Evolutionary conservation across 2,797 vertebrate species (phyloP).

Genomic region (Phrynocephalus forsythii): DNA sequence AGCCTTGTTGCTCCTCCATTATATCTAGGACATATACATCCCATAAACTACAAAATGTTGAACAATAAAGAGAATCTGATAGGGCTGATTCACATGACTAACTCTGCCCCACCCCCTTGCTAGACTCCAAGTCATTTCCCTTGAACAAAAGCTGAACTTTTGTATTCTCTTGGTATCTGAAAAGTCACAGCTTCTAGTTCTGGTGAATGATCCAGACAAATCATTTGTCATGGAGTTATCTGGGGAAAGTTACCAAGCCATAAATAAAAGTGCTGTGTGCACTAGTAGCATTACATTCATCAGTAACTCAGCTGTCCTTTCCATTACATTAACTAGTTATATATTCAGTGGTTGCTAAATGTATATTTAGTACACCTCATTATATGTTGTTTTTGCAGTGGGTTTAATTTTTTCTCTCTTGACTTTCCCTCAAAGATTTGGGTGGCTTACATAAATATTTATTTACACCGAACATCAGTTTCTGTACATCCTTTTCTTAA

Average conservation of each 20-base stretch:
- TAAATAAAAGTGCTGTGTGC: not conserved
- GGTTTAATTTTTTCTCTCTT: not conserved
- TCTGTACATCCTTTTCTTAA: conserved; percentile 43
- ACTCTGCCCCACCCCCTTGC: not conserved
- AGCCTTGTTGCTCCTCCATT: not conserved
- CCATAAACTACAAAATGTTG: not conserved
- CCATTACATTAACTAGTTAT: not conserved
- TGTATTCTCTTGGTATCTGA: not conserved
- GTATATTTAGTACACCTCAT: not conserved
- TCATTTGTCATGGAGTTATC: not conserved
- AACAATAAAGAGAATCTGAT: not conserved
- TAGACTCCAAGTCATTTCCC: not conserved
- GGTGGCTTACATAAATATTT: conserved; percentile 9
- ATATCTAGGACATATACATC: not conserved
- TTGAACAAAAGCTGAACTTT: not conserved
- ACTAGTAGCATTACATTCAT: not conserved
- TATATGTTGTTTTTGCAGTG: not conserved
- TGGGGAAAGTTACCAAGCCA: not conserved
- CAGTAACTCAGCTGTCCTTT: not conserved
- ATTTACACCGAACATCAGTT: conserved; percentile 54
- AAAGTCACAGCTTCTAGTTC: not conserved
- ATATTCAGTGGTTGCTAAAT: not conserved
- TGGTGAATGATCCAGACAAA: not conserved
- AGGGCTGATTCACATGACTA: not conserved
- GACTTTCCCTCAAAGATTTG: not conserved